A percentile compares a stretch with the other conserved stretches of the same genome.
Conservation (phyloP, 2,888 invertebrate species). For the Morpho achilles region DNA sequence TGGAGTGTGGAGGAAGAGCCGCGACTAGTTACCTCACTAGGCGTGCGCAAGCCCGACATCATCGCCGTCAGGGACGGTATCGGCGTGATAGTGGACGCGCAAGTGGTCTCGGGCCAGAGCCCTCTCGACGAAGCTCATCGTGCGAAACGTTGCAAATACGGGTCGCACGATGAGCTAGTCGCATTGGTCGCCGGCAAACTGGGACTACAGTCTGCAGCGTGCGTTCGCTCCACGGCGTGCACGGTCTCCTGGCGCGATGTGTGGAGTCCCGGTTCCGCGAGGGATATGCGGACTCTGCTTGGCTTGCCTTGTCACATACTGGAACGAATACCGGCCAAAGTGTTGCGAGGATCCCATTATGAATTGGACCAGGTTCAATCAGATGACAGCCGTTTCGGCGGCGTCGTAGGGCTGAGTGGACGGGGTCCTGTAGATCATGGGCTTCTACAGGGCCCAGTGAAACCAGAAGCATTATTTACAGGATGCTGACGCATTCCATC, state of each 20-base stretch:
- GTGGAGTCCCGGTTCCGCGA: slow-evolving; percentile 26
- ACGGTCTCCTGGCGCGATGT: slow-evolving; percentile 32
- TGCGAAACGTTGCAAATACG: slow-evolving; percentile 33
- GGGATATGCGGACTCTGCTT: slow-evolving; percentile 15
- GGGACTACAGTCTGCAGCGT: slow-evolving; percentile 21
- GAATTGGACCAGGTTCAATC: slow-evolving; percentile 26
- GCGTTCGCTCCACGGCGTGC: slow-evolving; percentile 25
- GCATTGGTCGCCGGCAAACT: slow-evolving; percentile 29
- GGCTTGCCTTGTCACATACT: slow-evolving; percentile 3
- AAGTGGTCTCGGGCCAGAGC: slow-evolving; percentile 39
- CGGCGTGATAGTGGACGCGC: slow-evolving; percentile 39
- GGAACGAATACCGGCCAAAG: slow-evolving; percentile 1
- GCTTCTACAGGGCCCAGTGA: background rate
- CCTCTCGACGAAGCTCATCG: slow-evolving; percentile 32
- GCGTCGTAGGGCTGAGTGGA: too few species aligned
- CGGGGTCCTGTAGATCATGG: too few species aligned
- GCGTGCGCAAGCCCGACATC: background rate
- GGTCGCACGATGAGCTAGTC: slow-evolving; percentile 27
- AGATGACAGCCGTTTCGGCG: background rate
- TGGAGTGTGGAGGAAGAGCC: slow-evolving; percentile 5
- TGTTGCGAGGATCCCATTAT: slow-evolving; percentile 24
- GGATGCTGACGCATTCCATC: background rate
- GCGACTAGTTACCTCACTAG: background rate
- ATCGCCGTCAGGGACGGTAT: background rate
- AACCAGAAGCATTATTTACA: background rate